Evolutionary conservation across 2,888 invertebrate species (phyloP), one percentile per base, ranked within the genome.

Genomic region (Nineta flava): DNA sequence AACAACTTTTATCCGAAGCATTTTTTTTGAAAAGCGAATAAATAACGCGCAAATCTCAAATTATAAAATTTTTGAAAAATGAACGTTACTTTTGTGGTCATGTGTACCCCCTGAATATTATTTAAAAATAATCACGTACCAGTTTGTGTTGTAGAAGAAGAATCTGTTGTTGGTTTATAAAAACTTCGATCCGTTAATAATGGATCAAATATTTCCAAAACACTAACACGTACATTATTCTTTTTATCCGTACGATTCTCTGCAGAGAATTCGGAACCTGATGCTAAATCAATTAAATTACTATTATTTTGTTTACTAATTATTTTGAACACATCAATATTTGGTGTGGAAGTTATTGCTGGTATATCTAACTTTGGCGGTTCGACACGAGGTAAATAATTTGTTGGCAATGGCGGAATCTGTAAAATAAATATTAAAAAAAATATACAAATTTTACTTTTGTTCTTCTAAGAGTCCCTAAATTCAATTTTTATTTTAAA

Each of bases 161-260:
- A 26, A n/a, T 48, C 41, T 41, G 13, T 10, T 6, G 43, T 21
- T 12, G 13, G 21, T 17, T 26, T 26, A 41, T 41, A 41, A n/a
- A 13, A 21, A 48, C 19, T 59, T 61, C 65, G 65, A 60, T 70
- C 69, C 45, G 69, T 74, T 60, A 86, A 72, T 63, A 91, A 72
- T 46, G 91, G 91, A 75, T 91, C 91, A 66, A 91, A 91, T 53
- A 87, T 87, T 65, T 90, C 87, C 60, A 91, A 69, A 59, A 91
- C 82, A 69, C 85, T 85, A 48, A 74, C 75, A 55, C 76, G 64
- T 42, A 72, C 75, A 57, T 69, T 74, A 55, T 68, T 67, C 53
- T 65, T 70, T 45, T 21, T 38, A 38, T 44, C 49, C 9, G 32
- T 16, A 9, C 15, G 13, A 16, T 34, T 17, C 15, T 35, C 19